Percentiles rank a stretch among this genome's conserved stretches.
Evolutionary conservation across 2,113 vertebrate species (phyloP).

Genomic region (Recurvirostra avosetta): DNA sequence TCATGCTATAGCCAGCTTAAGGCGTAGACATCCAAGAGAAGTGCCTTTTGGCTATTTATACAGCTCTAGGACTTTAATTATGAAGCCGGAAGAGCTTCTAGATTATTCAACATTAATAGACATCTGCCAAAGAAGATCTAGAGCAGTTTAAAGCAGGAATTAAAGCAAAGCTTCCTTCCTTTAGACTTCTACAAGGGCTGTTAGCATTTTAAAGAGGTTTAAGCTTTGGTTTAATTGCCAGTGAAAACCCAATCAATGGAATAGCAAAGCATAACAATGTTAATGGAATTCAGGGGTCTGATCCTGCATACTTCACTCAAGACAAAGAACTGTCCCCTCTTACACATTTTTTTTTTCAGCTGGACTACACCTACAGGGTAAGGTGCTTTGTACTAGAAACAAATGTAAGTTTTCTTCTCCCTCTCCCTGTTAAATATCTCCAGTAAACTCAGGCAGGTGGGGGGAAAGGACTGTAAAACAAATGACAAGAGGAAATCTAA

Average conservation of each 20-base stretch:
- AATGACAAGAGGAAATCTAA: background rate
- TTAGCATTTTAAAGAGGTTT: conserved; percentile 47
- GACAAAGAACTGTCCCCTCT: background rate
- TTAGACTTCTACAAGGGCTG: background rate
- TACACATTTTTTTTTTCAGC: background rate
- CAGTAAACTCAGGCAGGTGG: background rate
- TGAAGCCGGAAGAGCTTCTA: background rate
- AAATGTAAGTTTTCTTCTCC: background rate
- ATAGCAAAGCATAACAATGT: background rate
- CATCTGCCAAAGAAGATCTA: background rate
- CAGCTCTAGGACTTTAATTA: background rate
- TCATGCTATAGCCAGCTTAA: background rate
- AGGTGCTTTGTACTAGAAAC: background rate
- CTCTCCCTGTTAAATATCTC: background rate
- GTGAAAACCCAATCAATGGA: background rate
- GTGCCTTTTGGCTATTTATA: background rate
- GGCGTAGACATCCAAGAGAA: background rate
- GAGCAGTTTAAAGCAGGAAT: conserved; percentile 23
- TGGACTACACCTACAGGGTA: background rate
- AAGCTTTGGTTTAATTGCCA: conserved; percentile 50
- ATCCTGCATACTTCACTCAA: background rate
- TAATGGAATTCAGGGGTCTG: background rate
- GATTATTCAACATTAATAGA: background rate
- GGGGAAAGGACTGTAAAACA: background rate
- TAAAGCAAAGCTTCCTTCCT: conserved; percentile 35